These are phyloP conservation scores for Metacarcinus magister DNA, from an alignment of 2,888 invertebrate genomes.

Conservation along the genomic window DNA sequence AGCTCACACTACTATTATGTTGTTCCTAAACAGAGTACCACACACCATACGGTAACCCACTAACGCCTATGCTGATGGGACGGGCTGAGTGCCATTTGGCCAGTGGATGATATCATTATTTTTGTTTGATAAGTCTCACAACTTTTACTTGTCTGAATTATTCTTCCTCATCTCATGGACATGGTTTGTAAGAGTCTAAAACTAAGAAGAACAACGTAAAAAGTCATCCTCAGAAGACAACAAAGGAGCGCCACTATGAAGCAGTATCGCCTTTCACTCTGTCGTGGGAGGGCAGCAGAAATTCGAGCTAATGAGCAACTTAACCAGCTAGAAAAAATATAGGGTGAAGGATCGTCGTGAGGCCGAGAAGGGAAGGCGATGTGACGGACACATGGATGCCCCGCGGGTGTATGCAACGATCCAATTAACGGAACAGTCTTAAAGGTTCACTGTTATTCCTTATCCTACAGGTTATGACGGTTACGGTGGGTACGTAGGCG, in stretches of 20 bases:
- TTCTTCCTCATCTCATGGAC: background rate
- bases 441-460: background rate
- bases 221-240: background rate
- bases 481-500: slow-evolving; percentile 62
- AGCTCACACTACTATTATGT: background rate
- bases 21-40: background rate
- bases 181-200: background rate
- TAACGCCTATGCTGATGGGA: background rate
- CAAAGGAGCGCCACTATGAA: background rate
- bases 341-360: background rate
- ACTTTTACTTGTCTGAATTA: background rate
- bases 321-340: background rate
- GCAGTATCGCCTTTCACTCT: background rate
- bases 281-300: background rate
- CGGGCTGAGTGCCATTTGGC: background rate
- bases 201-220: background rate
- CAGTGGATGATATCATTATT: background rate
- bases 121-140: background rate
- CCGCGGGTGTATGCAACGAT: background rate
- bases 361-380: background rate
- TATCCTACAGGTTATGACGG: slow-evolving; percentile 59
- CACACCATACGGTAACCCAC: background rate
- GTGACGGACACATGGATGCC: background rate
- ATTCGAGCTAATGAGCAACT: background rate
- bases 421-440: background rate